phyloP scores from a whole-genome alignment of 2,797 vertebrate genomes.

The Squalus acanthias region DNA sequence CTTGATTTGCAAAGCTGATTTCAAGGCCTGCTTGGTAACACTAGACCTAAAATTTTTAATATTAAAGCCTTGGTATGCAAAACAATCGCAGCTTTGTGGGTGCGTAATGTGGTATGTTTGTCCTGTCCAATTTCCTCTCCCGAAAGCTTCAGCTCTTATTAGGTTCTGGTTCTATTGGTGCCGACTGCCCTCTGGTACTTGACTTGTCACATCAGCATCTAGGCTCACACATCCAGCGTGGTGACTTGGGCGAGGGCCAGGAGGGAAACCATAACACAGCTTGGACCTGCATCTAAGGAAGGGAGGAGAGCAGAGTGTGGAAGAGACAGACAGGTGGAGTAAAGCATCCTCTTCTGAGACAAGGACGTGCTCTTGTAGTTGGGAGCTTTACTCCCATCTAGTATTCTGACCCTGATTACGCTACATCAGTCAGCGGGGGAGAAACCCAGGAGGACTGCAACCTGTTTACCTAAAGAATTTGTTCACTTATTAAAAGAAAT shows the following conservation, averaged over 20 bases:
- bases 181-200: background rate
- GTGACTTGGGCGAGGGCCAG: background rate
- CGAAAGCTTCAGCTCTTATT: background rate
- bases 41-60: background rate
- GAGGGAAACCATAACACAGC: background rate
- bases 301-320: background rate
- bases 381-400: background rate
- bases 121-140: constrained; percentile 6
- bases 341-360: background rate
- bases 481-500: background rate
- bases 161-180: background rate
- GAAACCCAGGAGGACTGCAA: background rate
- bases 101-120: background rate
- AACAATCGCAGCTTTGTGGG: background rate
- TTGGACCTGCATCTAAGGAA: background rate
- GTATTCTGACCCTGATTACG: background rate
- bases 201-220: background rate
- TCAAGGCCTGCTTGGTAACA: background rate
- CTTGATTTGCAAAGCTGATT: constrained; percentile 16
- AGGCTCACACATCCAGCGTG: background rate
- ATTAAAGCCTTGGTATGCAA: background rate
- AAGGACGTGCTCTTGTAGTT: background rate
- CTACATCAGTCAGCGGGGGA: background rate
- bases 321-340: background rate
- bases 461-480: background rate